A percentile compares a stretch with the other conserved stretches of the same genome.
These are phyloP conservation scores for Tanaodytes sp. DNA, from an alignment of 2,888 invertebrate species.

Conservation along the genomic window DNA sequence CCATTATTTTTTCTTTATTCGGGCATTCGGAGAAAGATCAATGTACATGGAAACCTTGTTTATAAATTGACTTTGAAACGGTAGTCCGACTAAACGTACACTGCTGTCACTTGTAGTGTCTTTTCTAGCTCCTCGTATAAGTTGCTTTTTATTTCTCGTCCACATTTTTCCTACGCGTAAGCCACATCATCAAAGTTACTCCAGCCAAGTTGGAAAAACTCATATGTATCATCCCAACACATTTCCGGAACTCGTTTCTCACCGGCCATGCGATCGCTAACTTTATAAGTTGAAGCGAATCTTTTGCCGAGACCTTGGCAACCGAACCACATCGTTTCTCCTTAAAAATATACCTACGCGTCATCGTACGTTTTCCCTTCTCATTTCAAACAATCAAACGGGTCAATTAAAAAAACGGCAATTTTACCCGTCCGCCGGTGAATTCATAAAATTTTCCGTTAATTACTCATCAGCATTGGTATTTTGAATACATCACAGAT, in stretches of 20 bases:
- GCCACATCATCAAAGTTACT: slow-evolving; percentile 42
- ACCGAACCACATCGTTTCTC: slow-evolving; percentile 38
- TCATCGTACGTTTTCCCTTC: too few relatives aligned
- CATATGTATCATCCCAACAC: slow-evolving; percentile 45
- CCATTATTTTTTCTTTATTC: too few relatives aligned
- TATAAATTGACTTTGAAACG: too few relatives aligned
- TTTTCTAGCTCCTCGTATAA: slow-evolving; percentile 31
- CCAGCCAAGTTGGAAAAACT: slow-evolving; percentile 34
- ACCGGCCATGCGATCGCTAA: slow-evolving; percentile 37
- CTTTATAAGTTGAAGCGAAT: slow-evolving; percentile 46
- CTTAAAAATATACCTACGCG: too few relatives aligned
- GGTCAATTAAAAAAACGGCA: slow-evolving; percentile 17
- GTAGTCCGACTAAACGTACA: slow-evolving; percentile 35
- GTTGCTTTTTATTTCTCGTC: slow-evolving; percentile 24
- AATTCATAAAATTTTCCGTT: slow-evolving; percentile 45
- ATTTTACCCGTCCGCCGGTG: slow-evolving; percentile 14
- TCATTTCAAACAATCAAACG: slow-evolving; percentile 21
- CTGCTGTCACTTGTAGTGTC: slow-evolving; percentile 16
- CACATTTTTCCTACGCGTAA: slow-evolving; percentile 34
- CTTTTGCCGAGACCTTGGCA: slow-evolving; percentile 44
- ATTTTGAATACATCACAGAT: slow-evolving; percentile 51
- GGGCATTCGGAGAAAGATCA: too few relatives aligned
- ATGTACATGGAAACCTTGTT: too few relatives aligned
- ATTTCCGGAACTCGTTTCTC: slow-evolving; percentile 45
- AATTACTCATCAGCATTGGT: slow-evolving; percentile 52